Evolutionary conservation across 2,797 vertebrate species (phyloP), one percentile per base, ranked within the genome.

Genomic region (Microchirus variegatus): DNA sequence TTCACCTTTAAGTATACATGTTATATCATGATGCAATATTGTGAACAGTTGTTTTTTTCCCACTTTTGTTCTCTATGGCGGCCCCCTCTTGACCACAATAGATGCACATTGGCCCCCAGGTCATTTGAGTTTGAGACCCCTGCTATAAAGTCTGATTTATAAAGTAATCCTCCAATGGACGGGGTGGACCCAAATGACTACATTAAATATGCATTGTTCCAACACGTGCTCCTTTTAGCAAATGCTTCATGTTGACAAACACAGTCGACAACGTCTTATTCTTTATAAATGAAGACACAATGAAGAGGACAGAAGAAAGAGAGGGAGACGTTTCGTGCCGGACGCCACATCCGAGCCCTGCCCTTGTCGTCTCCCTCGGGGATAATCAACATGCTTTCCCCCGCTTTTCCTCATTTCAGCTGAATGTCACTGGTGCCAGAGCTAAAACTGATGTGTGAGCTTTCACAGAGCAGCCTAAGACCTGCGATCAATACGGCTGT

Each of bases 401-500:
- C 55, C 5, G 3, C 22, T 22, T 22, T 43, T 73, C 70, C 65
- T 56, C 67, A 59, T 83, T 82, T 77, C 68, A 77, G 67, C 56
- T 83, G 78, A 91, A 90, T 87, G 82, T 87, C 87, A 91, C 57
- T 68, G 62, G 76, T 73, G 78, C 80, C 80, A 75, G 38, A 52
- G 73, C 63, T 76, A 67, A 80, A 86, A 84, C 77, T 74, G 78
- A 89, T 80, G 81, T 61, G 61, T 46, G 80, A 80, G 80, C 80
- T 77, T 56, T 54, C 38, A 77, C 67, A 59, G 35, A 81, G 73
- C 59, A 47, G 72, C 74, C 31, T 50, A 54, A 68, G 73, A 73
- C 62, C 63, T 63, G 46, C 62, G 73, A 85, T 89, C 89, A 73
- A 87, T 91, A 87, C 43, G 4, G 22, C 53, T 67, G 71, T 80